phyloP scores from a whole-genome alignment of 2,797 vertebrate species.

The Distichodus sexfasciatus region DNA sequence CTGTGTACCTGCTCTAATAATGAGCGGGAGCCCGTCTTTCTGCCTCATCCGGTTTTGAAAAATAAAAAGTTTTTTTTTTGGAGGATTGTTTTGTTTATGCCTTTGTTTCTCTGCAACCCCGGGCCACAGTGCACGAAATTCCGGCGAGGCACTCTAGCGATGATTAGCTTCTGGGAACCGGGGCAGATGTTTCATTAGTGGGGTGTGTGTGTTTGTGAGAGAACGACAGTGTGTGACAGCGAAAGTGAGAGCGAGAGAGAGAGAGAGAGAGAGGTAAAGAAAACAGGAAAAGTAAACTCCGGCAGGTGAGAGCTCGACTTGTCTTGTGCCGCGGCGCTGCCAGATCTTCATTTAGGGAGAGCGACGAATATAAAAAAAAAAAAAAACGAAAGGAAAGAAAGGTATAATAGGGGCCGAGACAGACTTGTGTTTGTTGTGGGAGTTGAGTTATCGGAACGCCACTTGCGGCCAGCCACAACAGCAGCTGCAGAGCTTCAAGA shows the following conservation, averaged over 20 bases:
- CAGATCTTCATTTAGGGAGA: conserved; percentile 7
- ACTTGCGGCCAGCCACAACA: conserved; percentile 47
- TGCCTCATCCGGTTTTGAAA: conserved; percentile 77
- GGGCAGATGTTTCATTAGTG: conserved; percentile 25
- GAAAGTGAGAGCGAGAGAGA: not conserved
- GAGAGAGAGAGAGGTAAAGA: not conserved
- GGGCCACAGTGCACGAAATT: conserved; percentile 62
- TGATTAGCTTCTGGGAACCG: conserved; percentile 61
- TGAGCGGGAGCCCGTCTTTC: conserved; percentile 72
- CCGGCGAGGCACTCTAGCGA: conserved; percentile 61
- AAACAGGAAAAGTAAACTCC: not conserved
- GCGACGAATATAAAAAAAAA: no score
- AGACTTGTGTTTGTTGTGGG: conserved; percentile 30
- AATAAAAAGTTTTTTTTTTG: conserved; percentile 61
- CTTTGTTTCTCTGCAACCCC: conserved; percentile 57
- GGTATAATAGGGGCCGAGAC: not conserved
- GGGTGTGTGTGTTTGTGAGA: no score
- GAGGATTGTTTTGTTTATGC: conserved; percentile 42
- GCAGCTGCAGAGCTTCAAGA: conserved; percentile 41
- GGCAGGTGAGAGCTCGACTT: conserved; percentile 22
- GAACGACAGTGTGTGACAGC: not conserved
- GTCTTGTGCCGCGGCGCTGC: not conserved
- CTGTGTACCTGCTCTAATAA: conserved; percentile 69
- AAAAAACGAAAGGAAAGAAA: conserved; percentile 1
- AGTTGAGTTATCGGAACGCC: conserved; percentile 32